These are phyloP conservation scores for Diphyllodes magnificus DNA, from an alignment of 2,113 vertebrate genomes.

Conservation along the genomic window DNA sequence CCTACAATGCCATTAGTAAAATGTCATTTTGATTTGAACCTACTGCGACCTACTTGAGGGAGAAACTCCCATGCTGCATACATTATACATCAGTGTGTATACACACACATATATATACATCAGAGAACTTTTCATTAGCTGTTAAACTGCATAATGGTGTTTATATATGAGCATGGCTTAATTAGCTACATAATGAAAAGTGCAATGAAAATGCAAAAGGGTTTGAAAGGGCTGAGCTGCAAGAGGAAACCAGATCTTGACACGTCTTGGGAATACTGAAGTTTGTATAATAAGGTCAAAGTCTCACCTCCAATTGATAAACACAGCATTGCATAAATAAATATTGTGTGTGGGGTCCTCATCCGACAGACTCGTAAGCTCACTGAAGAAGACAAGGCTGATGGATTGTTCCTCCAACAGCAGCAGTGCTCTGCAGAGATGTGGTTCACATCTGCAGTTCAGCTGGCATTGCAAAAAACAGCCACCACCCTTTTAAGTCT, in stretches of 20 bases:
- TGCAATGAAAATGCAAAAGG: background rate
- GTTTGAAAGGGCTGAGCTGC: background rate
- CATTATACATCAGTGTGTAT: background rate
- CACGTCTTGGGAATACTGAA: background rate
- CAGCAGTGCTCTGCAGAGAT: background rate
- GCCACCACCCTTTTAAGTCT: background rate
- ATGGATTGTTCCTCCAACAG: background rate
- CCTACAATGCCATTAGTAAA: background rate
- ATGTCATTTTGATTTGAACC: background rate
- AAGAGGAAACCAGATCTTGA: background rate
- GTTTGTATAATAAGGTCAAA: background rate
- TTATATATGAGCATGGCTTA: background rate
- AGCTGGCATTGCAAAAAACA: background rate
- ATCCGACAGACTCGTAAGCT: background rate
- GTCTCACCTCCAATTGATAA: background rate
- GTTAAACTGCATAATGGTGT: background rate
- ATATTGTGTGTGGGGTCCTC: background rate
- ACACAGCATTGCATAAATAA: background rate
- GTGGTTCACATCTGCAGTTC: background rate
- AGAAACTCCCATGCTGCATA: background rate
- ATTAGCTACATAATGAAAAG: background rate
- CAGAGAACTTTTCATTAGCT: background rate
- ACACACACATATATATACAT: background rate
- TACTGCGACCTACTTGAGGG: background rate
- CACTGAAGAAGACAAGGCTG: background rate